phyloP scores from a whole-genome alignment of 2,113 vertebrate species.

The human region GRCh38 chr13:73963501-73964000 shows the following conservation, averaged over 20 bases:
- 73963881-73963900: not conserved
- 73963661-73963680: not conserved
- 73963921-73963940: not conserved
- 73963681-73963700: not conserved
- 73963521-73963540: not conserved
- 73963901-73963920: not conserved
- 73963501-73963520: not conserved
- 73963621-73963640: not conserved
- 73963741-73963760: not conserved
- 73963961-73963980: not conserved
- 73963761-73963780: not conserved
- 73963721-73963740: not conserved
- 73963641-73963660: constrained; percentile 3
- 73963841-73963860: not conserved
- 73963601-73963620: constrained; percentile 45
- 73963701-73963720: constrained; percentile 6
- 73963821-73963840: not conserved
- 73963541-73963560: not conserved
- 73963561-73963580: constrained; percentile 44
- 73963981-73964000: not conserved
- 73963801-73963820: constrained; percentile 28
- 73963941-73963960: not conserved
- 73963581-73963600: constrained; percentile 29
- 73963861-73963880: not conserved
- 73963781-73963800: not conserved